These are phyloP conservation scores for Drosophila kanekoi DNA, from an alignment of 2,888 invertebrate genomes.

Conservation along the genomic window DNA sequence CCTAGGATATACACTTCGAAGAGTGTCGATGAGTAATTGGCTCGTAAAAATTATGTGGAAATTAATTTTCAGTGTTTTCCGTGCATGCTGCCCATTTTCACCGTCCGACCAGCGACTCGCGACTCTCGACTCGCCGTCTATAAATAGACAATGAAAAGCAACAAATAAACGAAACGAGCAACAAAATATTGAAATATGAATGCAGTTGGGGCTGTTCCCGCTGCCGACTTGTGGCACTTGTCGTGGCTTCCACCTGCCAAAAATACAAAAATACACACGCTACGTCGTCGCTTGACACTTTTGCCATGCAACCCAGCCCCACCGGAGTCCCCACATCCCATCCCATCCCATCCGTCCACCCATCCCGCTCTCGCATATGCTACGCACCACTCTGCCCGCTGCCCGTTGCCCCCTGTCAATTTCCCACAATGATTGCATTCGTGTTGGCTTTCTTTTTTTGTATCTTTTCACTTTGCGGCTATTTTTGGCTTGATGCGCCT, in stretches of 20 bases:
- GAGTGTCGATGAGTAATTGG: conserved; percentile 79
- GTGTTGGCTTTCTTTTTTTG: conserved; percentile 44
- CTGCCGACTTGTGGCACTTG: conserved; percentile 62
- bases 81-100: conserved; percentile 36
- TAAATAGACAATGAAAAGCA: conserved; percentile 50
- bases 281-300: conserved; percentile 71
- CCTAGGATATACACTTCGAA: conserved; percentile 1
- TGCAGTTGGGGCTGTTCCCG: conserved; percentile 56
- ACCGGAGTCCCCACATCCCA: background rate
- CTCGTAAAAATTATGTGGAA: conserved; percentile 81
- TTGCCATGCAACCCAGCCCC: conserved; percentile 48
- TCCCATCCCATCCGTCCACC: background rate
- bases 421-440: conserved; percentile 28
- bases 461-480: conserved; percentile 58
- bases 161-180: conserved; percentile 51
- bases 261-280: conserved; percentile 66
- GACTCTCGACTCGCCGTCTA: conserved; percentile 32
- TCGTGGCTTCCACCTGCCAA: conserved; percentile 77
- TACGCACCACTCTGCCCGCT: background rate
- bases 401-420: background rate
- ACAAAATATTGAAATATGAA: conserved; percentile 78
- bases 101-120: conserved; percentile 3
- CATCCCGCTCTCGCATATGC: background rate
- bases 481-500: conserved; percentile 69
- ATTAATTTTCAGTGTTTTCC: conserved; percentile 76